phyloP scores from a whole-genome alignment of 2,888 invertebrate species.

The Heliconius cydno region DNA sequence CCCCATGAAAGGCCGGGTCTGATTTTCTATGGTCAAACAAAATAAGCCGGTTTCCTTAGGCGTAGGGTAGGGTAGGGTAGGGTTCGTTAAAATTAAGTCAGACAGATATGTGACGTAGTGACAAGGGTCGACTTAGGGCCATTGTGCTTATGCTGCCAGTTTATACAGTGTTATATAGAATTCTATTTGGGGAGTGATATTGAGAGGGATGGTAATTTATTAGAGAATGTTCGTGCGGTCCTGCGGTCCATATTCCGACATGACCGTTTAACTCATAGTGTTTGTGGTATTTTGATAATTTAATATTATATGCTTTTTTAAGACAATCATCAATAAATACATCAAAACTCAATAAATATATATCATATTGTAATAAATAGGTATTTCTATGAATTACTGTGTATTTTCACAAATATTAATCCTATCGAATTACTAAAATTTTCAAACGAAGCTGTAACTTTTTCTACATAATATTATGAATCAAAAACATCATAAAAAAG shows the following conservation, averaged over 20 bases:
- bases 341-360: too few relatives aligned
- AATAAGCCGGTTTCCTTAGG: conserved; percentile 55
- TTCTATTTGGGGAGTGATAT: conserved; percentile 43
- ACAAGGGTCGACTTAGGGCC: conserved; percentile 69
- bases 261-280: conserved; percentile 1
- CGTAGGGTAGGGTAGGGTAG: conserved; percentile 54
- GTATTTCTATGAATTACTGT: background rate
- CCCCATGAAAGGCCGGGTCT: conserved; percentile 42
- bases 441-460: too few relatives aligned
- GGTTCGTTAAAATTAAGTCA: conserved; percentile 69
- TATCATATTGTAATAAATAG: too few relatives aligned
- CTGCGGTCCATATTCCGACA: background rate
- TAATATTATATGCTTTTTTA: background rate
- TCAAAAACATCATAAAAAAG: too few relatives aligned
- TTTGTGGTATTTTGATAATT: background rate
- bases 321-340: background rate
- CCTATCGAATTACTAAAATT: too few relatives aligned
- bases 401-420: background rate
- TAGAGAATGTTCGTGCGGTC: conserved; percentile 26
- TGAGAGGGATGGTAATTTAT: conserved; percentile 44
- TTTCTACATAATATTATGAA: too few relatives aligned
- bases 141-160: conserved; percentile 53
- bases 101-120: conserved; percentile 75
- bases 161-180: conserved; percentile 45
- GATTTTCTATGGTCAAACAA: conserved; percentile 51